Base-by-base conservation (phyloP, 2,888 invertebrate genomes). In the Leucozona laternaria region DNA sequence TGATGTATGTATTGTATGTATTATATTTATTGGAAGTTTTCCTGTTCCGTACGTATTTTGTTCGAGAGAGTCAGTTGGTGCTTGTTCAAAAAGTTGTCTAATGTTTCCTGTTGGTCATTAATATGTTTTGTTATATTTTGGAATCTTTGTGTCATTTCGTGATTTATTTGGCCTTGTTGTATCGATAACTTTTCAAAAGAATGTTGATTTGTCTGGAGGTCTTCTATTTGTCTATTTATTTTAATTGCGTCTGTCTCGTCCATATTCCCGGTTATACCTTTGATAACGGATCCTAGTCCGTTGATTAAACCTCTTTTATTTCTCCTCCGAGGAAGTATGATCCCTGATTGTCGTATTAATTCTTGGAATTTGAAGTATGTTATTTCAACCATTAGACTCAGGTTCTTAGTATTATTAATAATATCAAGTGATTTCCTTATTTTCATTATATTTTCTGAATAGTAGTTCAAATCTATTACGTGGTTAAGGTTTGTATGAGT, bases 281-380 rank as follows among this genome's bases (percentile, higher is more conserved):
- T 58, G 8, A 58, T 31, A 8, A 22, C 45, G 11, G 57, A 22
- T 13, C 57, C n/a, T n/a, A n/a, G n/a, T n/a, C n/a, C n/a, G n/a
- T n/a, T n/a, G n/a, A n/a, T n/a, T n/a, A n/a, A n/a, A 43, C 72
- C 72, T 66, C 66, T 73, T 45, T 73, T 79, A 6, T 57, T 53
- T 48, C 79, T 48, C n/a, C 3, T 15, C 7, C 55, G 55, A 55
- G 31, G 55, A 55, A 45, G 43, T 17, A 45, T 45, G 43, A 45
- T 45, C 6, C 43, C 43, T 7, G 17, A 45, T 17, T 45, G 43
- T 45, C n/a, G 43, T 5, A 45, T 17, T 6, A 45, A 45, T 45
- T 45, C 43, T 45, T 17, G 43, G 17, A 45, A 17, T 45, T 45
- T 45, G 15, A 40, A 40, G 15, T 40, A 15, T 40, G 40, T 40